Evolutionary conservation across 2,888 invertebrate species (phyloP), one percentile per base, ranked within the genome.

Genomic region (Lepas anatifera): DNA sequence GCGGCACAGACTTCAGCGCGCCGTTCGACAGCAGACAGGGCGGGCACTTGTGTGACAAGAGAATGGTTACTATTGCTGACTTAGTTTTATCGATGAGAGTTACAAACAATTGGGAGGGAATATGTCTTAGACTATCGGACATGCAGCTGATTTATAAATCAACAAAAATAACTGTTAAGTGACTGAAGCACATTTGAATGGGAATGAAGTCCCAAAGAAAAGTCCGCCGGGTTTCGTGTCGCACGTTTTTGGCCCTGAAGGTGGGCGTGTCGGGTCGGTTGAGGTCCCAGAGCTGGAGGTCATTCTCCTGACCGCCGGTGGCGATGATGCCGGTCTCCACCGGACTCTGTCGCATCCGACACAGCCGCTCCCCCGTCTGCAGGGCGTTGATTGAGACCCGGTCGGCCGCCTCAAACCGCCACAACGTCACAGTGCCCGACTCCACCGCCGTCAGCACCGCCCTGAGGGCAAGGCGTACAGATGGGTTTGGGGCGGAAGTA

Each of bases 221-320:
- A n/a, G n/a, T n/a, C n/a, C n/a, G n/a, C n/a, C 32, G 46, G 29
- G 6, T 67, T 39, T 29, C 8, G 68, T 13, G 43, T 52, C 29
- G 75, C 75, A 87, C 85, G 81, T 87, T 87, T 80, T 86, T 87
- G 2, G 87, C 86, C 71, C 77, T 78, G 75, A 87, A 88, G 43
- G 81, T 78, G 52, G 82, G 80, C 52, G 52, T 75, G 41, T 74
- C 79, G 22, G 77, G 73, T 4, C 74, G 83, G 75, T 76, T 82
- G 77, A 90, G 77, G 76, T 92, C 89, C 86, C 90, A 96, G 1
- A 97, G 78, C 81, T 94, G 93, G 0, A 97, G 80, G 75, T 92
- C 90, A 77, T 94, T 92, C 75, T 89, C 90, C 79, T 90, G 89
- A 0, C 98, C 97, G 29, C 96, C 97, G 74, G 87, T 92, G 8